Percentiles rank a stretch among this genome's conserved stretches.
phyloP scores from a whole-genome alignment of 2,797 vertebrate species.

The Propithecus perrieri region DNA sequence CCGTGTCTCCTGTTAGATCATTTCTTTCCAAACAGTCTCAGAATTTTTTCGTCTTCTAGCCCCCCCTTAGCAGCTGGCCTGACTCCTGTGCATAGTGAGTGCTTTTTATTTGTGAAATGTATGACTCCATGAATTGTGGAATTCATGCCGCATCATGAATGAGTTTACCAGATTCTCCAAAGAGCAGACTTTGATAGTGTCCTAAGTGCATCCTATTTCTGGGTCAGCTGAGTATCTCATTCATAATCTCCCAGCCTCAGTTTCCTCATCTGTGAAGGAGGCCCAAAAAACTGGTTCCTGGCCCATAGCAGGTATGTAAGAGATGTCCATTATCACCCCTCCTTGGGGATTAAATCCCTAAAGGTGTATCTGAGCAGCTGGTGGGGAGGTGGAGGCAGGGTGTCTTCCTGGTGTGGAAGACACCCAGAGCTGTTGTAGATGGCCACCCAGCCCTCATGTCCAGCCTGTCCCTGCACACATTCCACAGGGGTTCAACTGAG shows the following conservation, averaged over 20 bases:
- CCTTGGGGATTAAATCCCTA: background rate
- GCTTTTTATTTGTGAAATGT: conserved; percentile 2
- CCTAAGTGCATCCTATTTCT: background rate
- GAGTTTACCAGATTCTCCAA: background rate
- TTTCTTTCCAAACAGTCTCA: conserved; percentile 9
- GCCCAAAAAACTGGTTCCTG: background rate
- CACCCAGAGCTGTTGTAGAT: background rate
- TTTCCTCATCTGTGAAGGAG: conserved; percentile 38
- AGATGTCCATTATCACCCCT: background rate
- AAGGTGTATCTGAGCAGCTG: background rate
- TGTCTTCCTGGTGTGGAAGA: too few relatives aligned
- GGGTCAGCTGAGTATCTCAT: background rate
- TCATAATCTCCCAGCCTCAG: background rate
- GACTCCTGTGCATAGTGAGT: background rate
- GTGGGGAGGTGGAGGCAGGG: background rate
- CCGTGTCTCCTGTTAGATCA: background rate
- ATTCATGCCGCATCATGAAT: background rate
- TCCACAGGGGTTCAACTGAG: background rate
- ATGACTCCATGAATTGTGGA: background rate
- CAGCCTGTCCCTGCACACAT: background rate
- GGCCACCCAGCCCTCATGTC: background rate
- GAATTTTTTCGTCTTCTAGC: background rate
- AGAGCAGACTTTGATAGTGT: background rate
- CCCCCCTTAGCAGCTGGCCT: background rate
- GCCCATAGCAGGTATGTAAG: background rate